These are phyloP conservation scores for Mylabris phalerata DNA, from an alignment of 1,140 invertebrate genomes.

Conservation along the genomic window DNA sequence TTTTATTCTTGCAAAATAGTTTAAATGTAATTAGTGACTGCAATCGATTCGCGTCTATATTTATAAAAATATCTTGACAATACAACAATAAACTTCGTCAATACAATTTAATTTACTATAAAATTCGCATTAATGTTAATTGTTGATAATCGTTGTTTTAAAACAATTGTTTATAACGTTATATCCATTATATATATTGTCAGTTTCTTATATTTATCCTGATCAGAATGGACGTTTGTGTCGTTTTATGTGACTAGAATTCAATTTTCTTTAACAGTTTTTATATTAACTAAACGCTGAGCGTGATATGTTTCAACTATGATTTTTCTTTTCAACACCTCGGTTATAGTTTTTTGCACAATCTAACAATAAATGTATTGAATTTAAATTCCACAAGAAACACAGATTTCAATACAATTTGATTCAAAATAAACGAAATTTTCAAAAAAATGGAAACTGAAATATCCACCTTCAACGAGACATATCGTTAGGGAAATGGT, in stretches of 20 bases:
- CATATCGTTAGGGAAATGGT: too few relatives aligned
- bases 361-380: constrained; percentile 7
- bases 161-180: constrained; percentile 20
- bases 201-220: constrained; percentile 3
- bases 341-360: constrained; percentile 1
- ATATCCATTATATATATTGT: constrained; percentile 4
- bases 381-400: neutral
- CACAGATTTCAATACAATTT: too few relatives aligned
- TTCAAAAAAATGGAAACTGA: too few relatives aligned
- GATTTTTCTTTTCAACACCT: constrained; percentile 6
- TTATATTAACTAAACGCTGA: neutral
- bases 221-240: too few relatives aligned
- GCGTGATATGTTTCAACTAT: constrained; percentile 8
- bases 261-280: constrained; percentile 7
- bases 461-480: too few relatives aligned
- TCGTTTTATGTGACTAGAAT: constrained; percentile 10
- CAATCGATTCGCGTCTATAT: constrained; percentile 35
- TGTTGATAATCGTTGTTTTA: constrained; percentile 26
- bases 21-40: constrained; percentile 24
- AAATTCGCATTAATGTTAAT: constrained; percentile 35
- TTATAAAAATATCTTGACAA: too few relatives aligned
- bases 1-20: neutral
- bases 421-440: too few relatives aligned
- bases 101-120: constrained; percentile 4
- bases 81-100: too few relatives aligned